Evolutionary conservation across 2,113 vertebrate genomes (phyloP).

Genomic region (Tapirus terrestris): DNA sequence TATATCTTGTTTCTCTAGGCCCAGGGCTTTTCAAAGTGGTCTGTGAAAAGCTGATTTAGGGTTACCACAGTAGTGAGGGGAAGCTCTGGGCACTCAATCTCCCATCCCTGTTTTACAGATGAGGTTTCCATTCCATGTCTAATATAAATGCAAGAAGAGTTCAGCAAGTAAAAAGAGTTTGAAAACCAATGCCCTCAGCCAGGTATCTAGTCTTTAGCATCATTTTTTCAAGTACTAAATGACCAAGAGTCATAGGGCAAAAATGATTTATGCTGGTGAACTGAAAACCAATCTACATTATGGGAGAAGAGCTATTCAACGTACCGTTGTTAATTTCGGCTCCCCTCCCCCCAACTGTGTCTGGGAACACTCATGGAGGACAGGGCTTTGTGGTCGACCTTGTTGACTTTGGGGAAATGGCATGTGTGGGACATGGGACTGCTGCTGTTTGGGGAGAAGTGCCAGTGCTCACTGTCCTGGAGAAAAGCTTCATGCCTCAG

Average conservation of each 20-base stretch:
- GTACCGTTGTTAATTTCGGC: not conserved
- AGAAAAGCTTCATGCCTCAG: not conserved
- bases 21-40: not conserved
- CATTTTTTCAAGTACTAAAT: constrained; percentile 24
- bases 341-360: not conserved
- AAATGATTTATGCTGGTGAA: not conserved
- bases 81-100: not conserved
- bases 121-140: not conserved
- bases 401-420: not conserved
- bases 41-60: not conserved
- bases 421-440: not conserved
- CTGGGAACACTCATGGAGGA: not conserved
- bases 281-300: not conserved
- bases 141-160: not conserved
- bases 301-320: not conserved
- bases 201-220: not conserved
- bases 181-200: constrained; percentile 12
- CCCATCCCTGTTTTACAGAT: not conserved
- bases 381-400: not conserved
- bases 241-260: not conserved
- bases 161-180: not conserved
- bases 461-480: not conserved
- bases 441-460: not conserved
- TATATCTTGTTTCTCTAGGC: not conserved
- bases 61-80: not conserved